Evolutionary conservation across 2,888 invertebrate species (phyloP).

Genomic region (Melipona bicolor): DNA sequence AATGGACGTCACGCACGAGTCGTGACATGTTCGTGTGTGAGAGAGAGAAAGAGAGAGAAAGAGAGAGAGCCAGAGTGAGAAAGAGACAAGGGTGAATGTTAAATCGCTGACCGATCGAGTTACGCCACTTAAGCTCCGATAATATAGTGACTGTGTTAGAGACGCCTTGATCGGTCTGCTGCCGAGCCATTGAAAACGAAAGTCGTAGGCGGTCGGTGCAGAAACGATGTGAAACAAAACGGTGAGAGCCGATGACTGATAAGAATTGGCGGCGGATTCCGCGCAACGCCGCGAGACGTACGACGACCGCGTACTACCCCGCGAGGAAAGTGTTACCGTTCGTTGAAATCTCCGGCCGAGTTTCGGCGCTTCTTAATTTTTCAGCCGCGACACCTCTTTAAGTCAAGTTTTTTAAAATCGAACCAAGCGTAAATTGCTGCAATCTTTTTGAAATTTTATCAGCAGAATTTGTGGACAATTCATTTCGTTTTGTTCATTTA

Average conservation of each 20-base stretch:
- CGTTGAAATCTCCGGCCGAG: constrained; percentile 68
- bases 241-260: constrained; percentile 18
- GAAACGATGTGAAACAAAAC: constrained; percentile 5
- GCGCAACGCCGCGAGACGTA: constrained; percentile 30
- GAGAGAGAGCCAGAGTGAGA: constrained; percentile 51
- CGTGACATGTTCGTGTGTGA: constrained; percentile 49
- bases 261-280: constrained; percentile 22
- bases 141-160: constrained; percentile 75
- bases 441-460: too few species aligned
- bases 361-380: constrained; percentile 65
- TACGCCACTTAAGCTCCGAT: constrained; percentile 79
- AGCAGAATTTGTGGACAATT: too few species aligned
- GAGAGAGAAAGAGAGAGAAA: constrained; percentile 56
- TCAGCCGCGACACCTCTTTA: background rate
- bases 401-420: too few species aligned
- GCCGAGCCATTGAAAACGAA: constrained; percentile 51
- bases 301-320: constrained; percentile 50
- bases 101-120: constrained; percentile 80
- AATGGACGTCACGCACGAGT: constrained; percentile 76
- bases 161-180: constrained; percentile 48
- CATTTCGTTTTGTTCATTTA: too few species aligned
- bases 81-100: constrained; percentile 68
- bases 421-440: too few species aligned
- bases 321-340: constrained; percentile 63
- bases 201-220: constrained; percentile 27